These are phyloP conservation scores for Triplophysa tibetana DNA, from an alignment of 2,113 vertebrate species.

Conservation along the genomic window DNA sequence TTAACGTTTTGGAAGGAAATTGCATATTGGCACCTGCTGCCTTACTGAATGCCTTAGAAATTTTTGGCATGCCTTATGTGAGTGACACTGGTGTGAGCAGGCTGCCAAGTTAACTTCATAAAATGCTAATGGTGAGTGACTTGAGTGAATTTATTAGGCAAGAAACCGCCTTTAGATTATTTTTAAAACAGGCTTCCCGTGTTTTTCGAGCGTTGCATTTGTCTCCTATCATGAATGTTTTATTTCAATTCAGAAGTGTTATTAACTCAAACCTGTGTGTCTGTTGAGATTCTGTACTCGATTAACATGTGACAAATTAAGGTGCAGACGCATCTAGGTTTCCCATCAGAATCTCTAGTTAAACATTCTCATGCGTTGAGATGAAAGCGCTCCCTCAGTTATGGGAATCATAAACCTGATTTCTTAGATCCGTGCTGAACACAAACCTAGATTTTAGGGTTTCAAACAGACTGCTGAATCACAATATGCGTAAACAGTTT, in stretches of 20 bases:
- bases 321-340: no score
- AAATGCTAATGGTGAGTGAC: no score
- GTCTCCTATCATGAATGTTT: no score
- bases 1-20: not conserved
- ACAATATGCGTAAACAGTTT: slow-evolving; percentile 1
- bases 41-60: not conserved
- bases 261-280: no score
- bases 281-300: no score
- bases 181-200: no score
- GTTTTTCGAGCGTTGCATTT: no score
- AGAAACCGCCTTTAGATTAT: no score
- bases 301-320: no score
- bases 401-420: not conserved
- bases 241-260: no score
- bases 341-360: not conserved
- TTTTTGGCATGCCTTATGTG: not conserved
- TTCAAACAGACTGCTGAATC: slow-evolving; percentile 17
- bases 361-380: not conserved
- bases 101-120: not conserved
- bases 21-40: not conserved
- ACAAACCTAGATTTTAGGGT: not conserved
- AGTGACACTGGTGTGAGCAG: not conserved
- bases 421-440: slow-evolving; percentile 11
- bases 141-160: no score
- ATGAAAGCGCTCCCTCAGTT: slow-evolving; percentile 1